phyloP scores from a whole-genome alignment of 1,140 invertebrate genomes.

The Hycleus cichorii region DNA sequence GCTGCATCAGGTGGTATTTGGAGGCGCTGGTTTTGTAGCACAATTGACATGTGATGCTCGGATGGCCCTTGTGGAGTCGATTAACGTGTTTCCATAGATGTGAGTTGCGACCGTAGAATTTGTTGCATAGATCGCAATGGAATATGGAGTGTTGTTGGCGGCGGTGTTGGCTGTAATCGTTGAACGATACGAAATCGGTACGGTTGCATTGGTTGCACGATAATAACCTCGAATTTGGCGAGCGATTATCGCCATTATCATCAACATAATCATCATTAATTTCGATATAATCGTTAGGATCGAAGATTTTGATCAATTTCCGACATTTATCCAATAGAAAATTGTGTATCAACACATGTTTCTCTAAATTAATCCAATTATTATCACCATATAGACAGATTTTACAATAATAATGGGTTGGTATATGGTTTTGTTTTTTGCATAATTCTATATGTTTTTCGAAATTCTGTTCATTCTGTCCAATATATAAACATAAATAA shows the following conservation, averaged over 20 bases:
- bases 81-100: slow-evolving; percentile 60
- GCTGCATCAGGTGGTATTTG: slow-evolving; percentile 50
- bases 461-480: slow-evolving; percentile 32
- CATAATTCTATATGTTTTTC: slow-evolving; percentile 47
- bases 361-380: slow-evolving; percentile 49
- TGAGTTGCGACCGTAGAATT: slow-evolving; percentile 54
- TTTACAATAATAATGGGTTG: slow-evolving; percentile 43
- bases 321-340: slow-evolving; percentile 42
- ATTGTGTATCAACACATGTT: slow-evolving; percentile 51
- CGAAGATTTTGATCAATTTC: slow-evolving; percentile 40
- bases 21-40: slow-evolving; percentile 55
- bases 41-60: slow-evolving; percentile 51
- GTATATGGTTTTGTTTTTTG: slow-evolving; percentile 34
- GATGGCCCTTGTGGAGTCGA: slow-evolving; percentile 53
- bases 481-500: slow-evolving; percentile 47
- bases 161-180: slow-evolving; percentile 50
- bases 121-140: slow-evolving; percentile 56
- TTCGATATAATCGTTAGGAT: slow-evolving; percentile 48
- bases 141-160: slow-evolving; percentile 48
- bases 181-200: slow-evolving; percentile 41
- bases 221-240: slow-evolving; percentile 20
- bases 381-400: slow-evolving; percentile 54
- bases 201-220: slow-evolving; percentile 35
- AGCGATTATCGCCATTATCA: background rate
- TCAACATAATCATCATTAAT: slow-evolving; percentile 44